Evolutionary conservation across 2,888 invertebrate species (phyloP).

Genomic region (Cynaeus angustus): DNA sequence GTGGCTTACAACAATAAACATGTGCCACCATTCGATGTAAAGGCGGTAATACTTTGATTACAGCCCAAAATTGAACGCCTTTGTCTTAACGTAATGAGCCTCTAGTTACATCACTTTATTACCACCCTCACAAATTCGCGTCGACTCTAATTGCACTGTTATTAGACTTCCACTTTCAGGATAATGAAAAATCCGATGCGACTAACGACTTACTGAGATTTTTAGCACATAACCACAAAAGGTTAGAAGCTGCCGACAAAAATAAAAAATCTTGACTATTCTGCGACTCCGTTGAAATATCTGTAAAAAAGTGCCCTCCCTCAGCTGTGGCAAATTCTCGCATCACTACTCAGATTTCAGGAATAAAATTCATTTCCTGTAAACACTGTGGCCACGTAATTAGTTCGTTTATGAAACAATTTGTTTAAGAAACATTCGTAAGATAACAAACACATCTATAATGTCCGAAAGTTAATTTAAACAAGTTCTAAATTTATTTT

Average conservation of each 20-base stretch:
- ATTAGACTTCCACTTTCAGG: background rate
- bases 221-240: background rate
- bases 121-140: conserved; percentile 14
- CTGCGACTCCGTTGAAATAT: too few relatives aligned
- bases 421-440: conserved; percentile 9
- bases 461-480: conserved; percentile 20
- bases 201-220: background rate
- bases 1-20: conserved; percentile 50
- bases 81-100: conserved; percentile 32
- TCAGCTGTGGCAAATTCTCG: background rate
- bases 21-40: conserved; percentile 48
- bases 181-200: conserved; percentile 10
- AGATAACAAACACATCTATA: conserved; percentile 22
- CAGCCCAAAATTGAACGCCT: conserved; percentile 43
- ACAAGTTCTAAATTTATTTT: conserved; percentile 30
- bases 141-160: conserved; percentile 7
- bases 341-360: conserved; percentile 15
- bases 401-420: conserved; percentile 15
- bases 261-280: too few relatives aligned
- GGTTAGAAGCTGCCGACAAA: too few relatives aligned
- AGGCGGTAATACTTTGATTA: conserved; percentile 48
- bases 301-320: background rate
- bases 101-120: conserved; percentile 26
- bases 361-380: conserved; percentile 10
- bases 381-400: conserved; percentile 7